These are phyloP conservation scores for Molothrus ater DNA, from an alignment of 2,797 vertebrate genomes.

Conservation along the genomic window DNA sequence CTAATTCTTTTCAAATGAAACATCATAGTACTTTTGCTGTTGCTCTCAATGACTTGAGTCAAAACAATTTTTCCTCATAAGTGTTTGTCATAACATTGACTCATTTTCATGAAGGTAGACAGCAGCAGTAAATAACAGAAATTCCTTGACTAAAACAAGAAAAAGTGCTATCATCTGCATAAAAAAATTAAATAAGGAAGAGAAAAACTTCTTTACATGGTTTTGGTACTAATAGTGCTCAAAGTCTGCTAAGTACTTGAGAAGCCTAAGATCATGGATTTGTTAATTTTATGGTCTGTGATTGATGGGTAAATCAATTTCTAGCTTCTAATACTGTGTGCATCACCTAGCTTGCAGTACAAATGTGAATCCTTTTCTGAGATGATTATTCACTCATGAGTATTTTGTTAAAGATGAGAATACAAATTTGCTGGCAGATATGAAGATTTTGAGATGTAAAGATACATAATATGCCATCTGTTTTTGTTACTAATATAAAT, in stretches of 20 bases:
- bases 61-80: background rate
- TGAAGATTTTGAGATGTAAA: background rate
- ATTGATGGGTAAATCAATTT: background rate
- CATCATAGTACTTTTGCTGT: background rate
- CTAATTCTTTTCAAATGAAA: background rate
- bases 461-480: background rate
- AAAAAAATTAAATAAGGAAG: rapidly evolving
- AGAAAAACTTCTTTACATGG: background rate
- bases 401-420: background rate
- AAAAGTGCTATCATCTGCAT: background rate
- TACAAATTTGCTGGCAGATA: background rate
- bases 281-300: background rate
- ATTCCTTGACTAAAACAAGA: background rate
- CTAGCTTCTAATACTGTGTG: background rate
- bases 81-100: background rate
- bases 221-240: background rate
- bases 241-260: background rate
- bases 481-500: background rate
- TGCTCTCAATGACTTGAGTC: background rate
- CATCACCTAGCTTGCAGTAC: background rate
- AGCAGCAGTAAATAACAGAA: background rate
- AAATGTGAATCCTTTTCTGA: background rate
- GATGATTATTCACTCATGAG: background rate
- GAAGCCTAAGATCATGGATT: background rate
- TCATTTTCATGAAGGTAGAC: background rate